Base-by-base conservation (phyloP, 92 coral and sea anemone species). In the Meandrina meandrites region DNA sequence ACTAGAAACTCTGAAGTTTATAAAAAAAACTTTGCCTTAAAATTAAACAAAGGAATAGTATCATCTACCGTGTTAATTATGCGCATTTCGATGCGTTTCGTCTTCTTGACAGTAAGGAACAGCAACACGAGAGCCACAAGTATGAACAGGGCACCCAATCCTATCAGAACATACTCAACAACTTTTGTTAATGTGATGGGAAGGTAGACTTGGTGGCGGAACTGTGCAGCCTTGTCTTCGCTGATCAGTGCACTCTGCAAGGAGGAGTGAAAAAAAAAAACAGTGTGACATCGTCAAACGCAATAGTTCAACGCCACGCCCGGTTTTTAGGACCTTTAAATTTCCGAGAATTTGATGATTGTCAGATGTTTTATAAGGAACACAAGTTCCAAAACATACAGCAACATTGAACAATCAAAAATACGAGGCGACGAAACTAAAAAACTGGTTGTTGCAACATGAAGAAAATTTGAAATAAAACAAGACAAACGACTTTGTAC, bases 191-290 rank as follows among this genome's bases (percentile, higher is more conserved):
- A n/a, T 37, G 84, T 56, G 58, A 97, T 89, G 17, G 96, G 92
- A 16, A 79, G 88, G 70, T 95, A 93, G 76, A 97, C 98, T 42
- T 89, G 84, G 22, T 88, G 79, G 45, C 91, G 90, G 90, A 97
- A 97, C 40, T 93, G 84, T 21, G 91, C 86, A 13, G 98, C 98
- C 62, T 96, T 96, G 54, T 91, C 89, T 18, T 91, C 93, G 58
- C 88, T 92, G 80, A 96, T 96, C 51, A 75, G 76, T 13, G 96
- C 98, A 86, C 89, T 94, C 98, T 94, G 88, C 36, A 66, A n/a
- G n/a, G n/a, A 66, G 72, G 31, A 69, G 28, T 12, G n/a, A n/a
- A n/a, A 37, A 30, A 67, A 7, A 18, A 21, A 34, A 27, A 64
- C 32, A 22, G 15, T 64, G 57, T 12, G 17, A 6, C 17, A 12